Base-by-base conservation (phyloP, 2,888 invertebrate species). In the Amphimallon solstitiale region DNA sequence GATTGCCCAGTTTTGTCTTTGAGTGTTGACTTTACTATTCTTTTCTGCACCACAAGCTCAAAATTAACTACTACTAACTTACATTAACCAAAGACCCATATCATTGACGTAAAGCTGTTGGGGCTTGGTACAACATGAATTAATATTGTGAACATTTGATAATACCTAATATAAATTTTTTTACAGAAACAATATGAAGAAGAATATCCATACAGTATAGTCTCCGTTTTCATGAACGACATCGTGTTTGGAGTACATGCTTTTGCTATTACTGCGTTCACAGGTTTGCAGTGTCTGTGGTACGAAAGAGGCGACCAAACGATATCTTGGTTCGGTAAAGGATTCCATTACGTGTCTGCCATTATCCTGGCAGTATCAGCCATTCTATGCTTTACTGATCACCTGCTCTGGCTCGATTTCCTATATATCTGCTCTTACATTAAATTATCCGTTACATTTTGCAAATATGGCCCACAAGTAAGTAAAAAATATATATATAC, bases 391-490 rank as follows among this genome's bases (percentile, higher is more conserved):
- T 82, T 83, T 0, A 84, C 85, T 0, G 78, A 85, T 54, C 85
- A 87, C 7, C 83, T 95, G 21, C 85, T 86, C 10, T 96, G 95
- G 94, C 86, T 98, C 23, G 91, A 92, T 77, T 96, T 95, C 81
- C 85, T 98, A 2, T 93, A 94, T 79, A 91, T 89, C 81, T 94
- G 96, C 83, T 97, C 97, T 70, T 97, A 96, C 79, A 89, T 97
- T 61, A 97, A 98, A 78, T 86, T 98, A 68, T 86, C 88, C 60
- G 94, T 97, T 72, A 97, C 97, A 0, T 86, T 97, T 68, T 94
- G 95, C 74, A 98, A 98, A 86, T 98, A 97, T 81, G 86, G 97
- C 67, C 98, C 98, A 2, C 98, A 98, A 90, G 94, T 94, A 76
- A 79, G 79, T 71, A 38, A 19, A 45, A 2, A 17, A 4, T n/a